These are phyloP conservation scores for Callorhinus ursinus DNA, from an alignment of 2,113 vertebrate genomes.

Conservation along the genomic window DNA sequence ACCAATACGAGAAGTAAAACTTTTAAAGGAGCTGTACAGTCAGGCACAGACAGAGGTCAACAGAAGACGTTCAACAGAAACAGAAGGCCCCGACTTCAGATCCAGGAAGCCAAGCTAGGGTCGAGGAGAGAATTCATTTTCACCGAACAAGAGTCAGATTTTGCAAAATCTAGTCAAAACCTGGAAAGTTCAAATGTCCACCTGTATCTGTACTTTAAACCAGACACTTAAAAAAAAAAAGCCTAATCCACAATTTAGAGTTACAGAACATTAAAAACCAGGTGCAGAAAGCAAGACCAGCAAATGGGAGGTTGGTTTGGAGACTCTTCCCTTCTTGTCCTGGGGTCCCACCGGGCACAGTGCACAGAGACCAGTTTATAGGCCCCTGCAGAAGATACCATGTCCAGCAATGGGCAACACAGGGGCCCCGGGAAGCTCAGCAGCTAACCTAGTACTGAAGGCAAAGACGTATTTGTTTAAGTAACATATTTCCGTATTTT, in stretches of 20 bases:
- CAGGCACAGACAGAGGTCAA: background rate
- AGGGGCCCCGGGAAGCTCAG: background rate
- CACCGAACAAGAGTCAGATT: background rate
- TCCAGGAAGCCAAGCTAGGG: background rate
- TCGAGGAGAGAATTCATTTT: background rate
- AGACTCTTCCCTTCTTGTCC: background rate
- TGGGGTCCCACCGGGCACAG: too few relatives aligned
- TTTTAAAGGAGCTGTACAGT: background rate
- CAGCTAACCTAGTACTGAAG: background rate
- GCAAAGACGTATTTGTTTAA: background rate
- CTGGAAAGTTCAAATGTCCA: background rate
- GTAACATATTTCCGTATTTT: background rate
- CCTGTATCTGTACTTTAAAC: background rate
- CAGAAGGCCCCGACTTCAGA: background rate
- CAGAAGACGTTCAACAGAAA: background rate
- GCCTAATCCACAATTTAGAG: background rate
- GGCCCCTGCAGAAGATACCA: background rate
- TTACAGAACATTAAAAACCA: background rate
- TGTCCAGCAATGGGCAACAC: fast-evolving
- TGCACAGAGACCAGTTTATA: background rate
- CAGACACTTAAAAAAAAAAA: background rate
- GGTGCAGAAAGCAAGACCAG: background rate
- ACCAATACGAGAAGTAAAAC: background rate
- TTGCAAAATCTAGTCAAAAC: background rate
- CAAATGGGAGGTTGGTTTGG: fast-evolving